These are phyloP conservation scores for Hemithea aestivaria DNA, from an alignment of 2,888 invertebrate genomes.

Conservation along the genomic window DNA sequence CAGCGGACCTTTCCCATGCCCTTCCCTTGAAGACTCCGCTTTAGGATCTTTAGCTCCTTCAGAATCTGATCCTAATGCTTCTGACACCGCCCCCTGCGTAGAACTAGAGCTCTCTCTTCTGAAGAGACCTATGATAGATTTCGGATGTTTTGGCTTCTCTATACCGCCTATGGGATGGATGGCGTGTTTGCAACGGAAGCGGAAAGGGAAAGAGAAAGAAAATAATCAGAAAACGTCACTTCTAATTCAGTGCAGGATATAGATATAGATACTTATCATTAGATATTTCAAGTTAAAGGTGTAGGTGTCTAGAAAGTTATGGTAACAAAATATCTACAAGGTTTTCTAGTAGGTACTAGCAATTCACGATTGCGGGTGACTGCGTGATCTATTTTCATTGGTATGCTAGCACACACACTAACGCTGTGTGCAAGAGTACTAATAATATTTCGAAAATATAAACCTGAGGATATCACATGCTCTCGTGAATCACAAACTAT, in stretches of 20 bases:
- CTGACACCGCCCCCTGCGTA: constrained; percentile 77
- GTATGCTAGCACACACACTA: no score
- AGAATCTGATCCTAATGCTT: constrained; percentile 77
- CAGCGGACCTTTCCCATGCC: constrained; percentile 50
- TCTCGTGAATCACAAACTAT: no score
- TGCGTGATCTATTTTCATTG: no score
- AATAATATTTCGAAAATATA: no score
- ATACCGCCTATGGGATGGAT: constrained; percentile 83
- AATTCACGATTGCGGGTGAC: no score
- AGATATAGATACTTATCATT: constrained; percentile 6
- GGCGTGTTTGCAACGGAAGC: constrained; percentile 40
- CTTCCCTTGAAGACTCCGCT: constrained; percentile 60
- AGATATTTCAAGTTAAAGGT: constrained; percentile 6
- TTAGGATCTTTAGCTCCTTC: constrained; percentile 68
- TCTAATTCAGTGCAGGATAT: constrained; percentile 19
- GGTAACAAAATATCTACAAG: no score
- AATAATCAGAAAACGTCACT: constrained; percentile 45
- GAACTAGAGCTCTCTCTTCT: constrained; percentile 90
- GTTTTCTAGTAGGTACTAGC: no score
- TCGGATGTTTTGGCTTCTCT: constrained; percentile 90
- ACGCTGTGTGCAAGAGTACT: no score
- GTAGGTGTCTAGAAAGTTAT: constrained; percentile 2
- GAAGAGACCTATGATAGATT: constrained; percentile 94
- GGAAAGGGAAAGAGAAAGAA: constrained; percentile 48
- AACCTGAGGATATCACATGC: no score